Conservation (phyloP, 2,113 vertebrate genomes). For the Vireo altiloquus region DNA sequence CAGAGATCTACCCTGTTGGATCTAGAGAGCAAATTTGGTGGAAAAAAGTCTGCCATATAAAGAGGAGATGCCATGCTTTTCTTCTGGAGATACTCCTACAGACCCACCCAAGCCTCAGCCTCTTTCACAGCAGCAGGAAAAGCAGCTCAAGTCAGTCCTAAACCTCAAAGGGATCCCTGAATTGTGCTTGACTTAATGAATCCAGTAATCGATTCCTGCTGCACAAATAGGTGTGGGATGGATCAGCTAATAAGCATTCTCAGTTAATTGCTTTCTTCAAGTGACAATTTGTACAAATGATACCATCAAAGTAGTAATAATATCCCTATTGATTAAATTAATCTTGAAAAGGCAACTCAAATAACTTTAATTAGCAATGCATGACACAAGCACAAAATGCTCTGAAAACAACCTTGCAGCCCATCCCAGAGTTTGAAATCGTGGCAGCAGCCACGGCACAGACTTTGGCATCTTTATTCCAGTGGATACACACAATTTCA, state of each 20-base stretch:
- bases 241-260: conserved; percentile 57
- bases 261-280: conserved; percentile 58
- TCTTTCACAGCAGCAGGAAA: not conserved
- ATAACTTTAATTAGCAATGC: conserved; percentile 58
- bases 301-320: conserved; percentile 66
- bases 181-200: conserved; percentile 45
- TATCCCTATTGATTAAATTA: conserved; percentile 68
- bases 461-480: not conserved
- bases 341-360: conserved; percentile 47
- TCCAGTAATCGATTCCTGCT: conserved; percentile 33
- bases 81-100: not conserved
- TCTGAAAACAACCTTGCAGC: conserved; percentile 6
- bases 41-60: fast-evolving
- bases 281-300: conserved; percentile 61
- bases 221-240: conserved; percentile 41
- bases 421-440: not conserved
- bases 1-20: not conserved
- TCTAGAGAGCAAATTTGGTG: fast-evolving
- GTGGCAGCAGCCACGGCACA: not conserved
- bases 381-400: not conserved
- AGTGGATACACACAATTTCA: not conserved
- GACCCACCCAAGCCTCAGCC: not conserved
- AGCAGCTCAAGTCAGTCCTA: not conserved
- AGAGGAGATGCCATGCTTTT: not conserved
- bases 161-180: conserved; percentile 20